Base-by-base conservation (phyloP, 2,797 vertebrate genomes). In the Sebastes trivittatus region DNA sequence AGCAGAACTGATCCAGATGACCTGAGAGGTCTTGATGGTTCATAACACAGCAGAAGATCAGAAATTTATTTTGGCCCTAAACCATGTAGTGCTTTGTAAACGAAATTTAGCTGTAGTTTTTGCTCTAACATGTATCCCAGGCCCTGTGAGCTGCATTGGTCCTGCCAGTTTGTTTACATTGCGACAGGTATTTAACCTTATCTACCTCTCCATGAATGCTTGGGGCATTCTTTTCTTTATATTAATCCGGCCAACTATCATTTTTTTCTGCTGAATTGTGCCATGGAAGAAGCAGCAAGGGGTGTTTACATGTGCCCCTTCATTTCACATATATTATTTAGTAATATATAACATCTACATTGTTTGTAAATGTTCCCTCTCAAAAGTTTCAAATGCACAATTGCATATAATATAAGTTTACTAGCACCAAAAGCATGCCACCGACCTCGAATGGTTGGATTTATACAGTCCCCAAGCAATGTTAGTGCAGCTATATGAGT, bases 131-230 rank as follows among this genome's bases (percentile, higher is more conserved):
- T 42, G 38, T 42, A 42, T 42, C 13, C 38, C 38, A 42, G 38
- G 14, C 38, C 38, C 14, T 16, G 14, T 11, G 32, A 68, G 63
- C 56, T 54, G 7, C 36, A n/a, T 55, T 6, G 60, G 70, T 69
- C 23, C 34, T 6, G 30, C 11, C 30, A 25, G 73, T 92, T 89
- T 93, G 92, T 94, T 93, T 93, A 93, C 89, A 87, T 81, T 80
- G 68, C 38, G 49, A 38, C 74, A 55, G 5, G 29, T 32, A 56
- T 75, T 78, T 27, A 65, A 20, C 1, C 62, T 42, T 23, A 46
- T 72, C 49, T 60, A 4, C 11, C 20, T 20, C n/a, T 6, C 29
- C 29, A n/a, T 30, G 3, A 27, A 66, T 69, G 22, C 16, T 67
- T 25, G 1, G 6, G 5, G 1, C 14, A 6, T 49, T 66, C 4